Percentiles rank a stretch among this genome's conserved stretches.
Evolutionary conservation across 2,113 vertebrate genomes (phyloP).

Genomic region (Channa argus): DNA sequence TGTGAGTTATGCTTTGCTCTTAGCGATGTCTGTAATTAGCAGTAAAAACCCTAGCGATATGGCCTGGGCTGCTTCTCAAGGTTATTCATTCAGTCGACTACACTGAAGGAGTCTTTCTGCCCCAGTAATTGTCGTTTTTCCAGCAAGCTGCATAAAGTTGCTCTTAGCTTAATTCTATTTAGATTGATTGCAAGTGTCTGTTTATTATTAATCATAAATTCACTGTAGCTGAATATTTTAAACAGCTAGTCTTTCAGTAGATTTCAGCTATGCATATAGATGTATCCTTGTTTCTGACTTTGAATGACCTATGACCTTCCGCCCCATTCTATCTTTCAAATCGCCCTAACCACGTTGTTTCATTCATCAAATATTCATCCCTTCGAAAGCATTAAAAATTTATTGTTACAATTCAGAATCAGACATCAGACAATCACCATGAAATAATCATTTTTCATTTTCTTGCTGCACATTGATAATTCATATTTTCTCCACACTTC

Average conservation of each 20-base stretch:
- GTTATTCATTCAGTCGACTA: constrained; percentile 57
- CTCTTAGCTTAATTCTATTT: constrained; percentile 29
- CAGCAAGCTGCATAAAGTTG: constrained; percentile 20
- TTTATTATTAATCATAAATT: constrained; percentile 3
- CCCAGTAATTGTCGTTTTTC: constrained; percentile 46
- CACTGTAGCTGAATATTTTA: constrained; percentile 3
- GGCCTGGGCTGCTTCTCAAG: constrained; percentile 67
- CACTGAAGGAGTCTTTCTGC: constrained; percentile 53
- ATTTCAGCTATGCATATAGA: not conserved
- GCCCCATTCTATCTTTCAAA: constrained; percentile 36
- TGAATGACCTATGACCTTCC: constrained; percentile 54
- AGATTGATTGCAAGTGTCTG: constrained; percentile 29
- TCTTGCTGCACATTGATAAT: constrained; percentile 75
- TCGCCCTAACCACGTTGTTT: constrained; percentile 50
- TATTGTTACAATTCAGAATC: constrained; percentile 76
- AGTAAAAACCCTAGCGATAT: constrained; percentile 64
- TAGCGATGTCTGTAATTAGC: constrained; percentile 75
- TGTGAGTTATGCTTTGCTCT: constrained; percentile 68
- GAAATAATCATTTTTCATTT: constrained; percentile 81
- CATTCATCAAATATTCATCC: constrained; percentile 76
- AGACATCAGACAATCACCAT: constrained; percentile 75
- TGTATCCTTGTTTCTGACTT: constrained; percentile 10
- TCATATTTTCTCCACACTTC: constrained; percentile 59
- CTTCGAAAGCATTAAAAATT: constrained; percentile 72
- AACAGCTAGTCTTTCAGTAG: constrained; percentile 13